Base-by-base conservation (phyloP, 2,113 vertebrate species). In the Rattus norvegicus region DNA sequence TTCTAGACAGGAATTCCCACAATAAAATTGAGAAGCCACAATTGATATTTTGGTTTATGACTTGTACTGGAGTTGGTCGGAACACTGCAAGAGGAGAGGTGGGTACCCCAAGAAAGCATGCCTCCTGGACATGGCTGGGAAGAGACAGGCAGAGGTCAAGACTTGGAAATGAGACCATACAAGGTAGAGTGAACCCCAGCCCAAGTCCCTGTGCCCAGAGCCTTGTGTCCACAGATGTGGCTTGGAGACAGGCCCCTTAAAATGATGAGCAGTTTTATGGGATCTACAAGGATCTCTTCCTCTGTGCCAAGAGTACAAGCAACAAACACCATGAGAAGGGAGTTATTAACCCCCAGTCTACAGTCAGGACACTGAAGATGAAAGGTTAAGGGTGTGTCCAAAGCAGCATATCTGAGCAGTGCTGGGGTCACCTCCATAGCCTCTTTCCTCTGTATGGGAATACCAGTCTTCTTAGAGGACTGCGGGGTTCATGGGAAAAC, bases 131-230 rank as follows among this genome's bases (percentile, higher is more conserved):
- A 70, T 7, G 17, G n/a, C 72, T n/a, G 67, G 43, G 0, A 30
- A 36, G 75, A 93, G 67, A 54, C 56, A 94, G 47, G 36, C 47
- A 92, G 90, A 96, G 93, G 69, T 90, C 85, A 92, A 95, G 88
- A 93, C 86, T 93, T 90, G 79, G 65, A 92, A 96, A 93, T 81
- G 47, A 79, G 85, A 89, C 59, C 43, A 77, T 2, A 52, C n/a
- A 93, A 91, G 5, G 56, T 20, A 20, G 70, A 26, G 0, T 26
- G 67, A 83, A 94, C 88, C 79, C 47, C 3, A 33, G 6, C 52
- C 20, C 26, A 11, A 61, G 11, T 47, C 28, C 43, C 39, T 36
- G 8, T 7, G 19, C 49, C 12, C 36, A 0, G 49, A 30, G 30
- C 6, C 28, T 47, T 47, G 39, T 0, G 7, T 26, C 26, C 4